These are phyloP conservation scores for Pinctada fucata DNA, from an alignment of 2,888 invertebrate genomes.

Conservation along the genomic window DNA sequence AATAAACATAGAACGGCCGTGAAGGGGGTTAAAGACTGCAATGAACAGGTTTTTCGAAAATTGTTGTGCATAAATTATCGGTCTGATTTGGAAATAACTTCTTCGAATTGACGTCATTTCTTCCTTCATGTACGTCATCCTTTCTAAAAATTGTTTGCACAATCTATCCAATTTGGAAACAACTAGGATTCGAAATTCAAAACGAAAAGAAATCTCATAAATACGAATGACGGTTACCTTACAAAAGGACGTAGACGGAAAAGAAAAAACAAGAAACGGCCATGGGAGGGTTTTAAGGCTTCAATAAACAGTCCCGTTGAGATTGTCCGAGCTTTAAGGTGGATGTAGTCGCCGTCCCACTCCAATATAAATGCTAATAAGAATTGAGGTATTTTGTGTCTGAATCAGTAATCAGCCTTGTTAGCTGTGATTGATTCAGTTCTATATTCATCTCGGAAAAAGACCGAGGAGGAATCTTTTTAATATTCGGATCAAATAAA, in stretches of 20 bases:
- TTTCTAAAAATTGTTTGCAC: neutral
- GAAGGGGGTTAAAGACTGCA: too few species aligned
- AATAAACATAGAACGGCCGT: too few species aligned
- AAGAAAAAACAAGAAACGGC: too few species aligned
- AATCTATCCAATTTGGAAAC: neutral
- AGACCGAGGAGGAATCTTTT: too few species aligned
- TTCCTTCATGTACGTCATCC: too few species aligned
- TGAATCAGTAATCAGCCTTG: neutral
- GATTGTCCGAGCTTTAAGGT: neutral
- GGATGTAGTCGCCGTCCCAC: neutral
- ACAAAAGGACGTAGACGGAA: too few species aligned
- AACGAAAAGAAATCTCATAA: neutral
- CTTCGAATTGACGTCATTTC: too few species aligned
- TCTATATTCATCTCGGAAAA: neutral
- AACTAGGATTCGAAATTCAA: neutral
- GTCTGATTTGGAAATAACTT: too few species aligned
- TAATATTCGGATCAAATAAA: too few species aligned
- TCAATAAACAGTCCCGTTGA: neutral
- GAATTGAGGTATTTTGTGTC: neutral
- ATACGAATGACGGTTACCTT: too few species aligned
- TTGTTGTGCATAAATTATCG: too few species aligned
- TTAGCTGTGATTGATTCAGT: neutral
- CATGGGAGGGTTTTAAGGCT: neutral
- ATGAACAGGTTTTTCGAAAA: too few species aligned
- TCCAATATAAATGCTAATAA: constrained; percentile 1